Conservation (phyloP, 2,888 invertebrate genomes). For the Chaetoderma sp. region DNA sequence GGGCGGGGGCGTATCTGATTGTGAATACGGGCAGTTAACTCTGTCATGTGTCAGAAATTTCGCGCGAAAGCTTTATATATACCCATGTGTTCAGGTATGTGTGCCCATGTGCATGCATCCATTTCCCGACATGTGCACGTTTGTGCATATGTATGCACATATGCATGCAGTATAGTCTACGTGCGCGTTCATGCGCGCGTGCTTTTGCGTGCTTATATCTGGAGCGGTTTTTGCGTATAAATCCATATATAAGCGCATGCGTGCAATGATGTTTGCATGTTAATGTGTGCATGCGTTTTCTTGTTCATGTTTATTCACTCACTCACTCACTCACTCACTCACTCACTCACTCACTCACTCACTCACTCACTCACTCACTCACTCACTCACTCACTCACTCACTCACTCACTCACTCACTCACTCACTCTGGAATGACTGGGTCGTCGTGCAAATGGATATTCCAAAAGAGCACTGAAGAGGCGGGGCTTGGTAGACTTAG, state of each 20-base stretch:
- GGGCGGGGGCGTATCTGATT: slow-evolving; percentile 47
- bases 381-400: not conserved
- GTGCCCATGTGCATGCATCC: not conserved
- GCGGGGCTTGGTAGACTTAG: too few relatives aligned
- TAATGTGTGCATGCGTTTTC: not conserved
- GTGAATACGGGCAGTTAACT: slow-evolving; percentile 46
- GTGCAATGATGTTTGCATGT: not conserved
- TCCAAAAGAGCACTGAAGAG: too few relatives aligned
- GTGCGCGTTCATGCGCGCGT: not conserved
- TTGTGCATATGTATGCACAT: not conserved
- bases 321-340: slow-evolving; percentile 4
- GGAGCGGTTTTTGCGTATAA: not conserved
- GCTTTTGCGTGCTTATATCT: not conserved
- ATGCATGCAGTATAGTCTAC: not conserved
- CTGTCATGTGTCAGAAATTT: too few relatives aligned
- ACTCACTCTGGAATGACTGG: too few relatives aligned
- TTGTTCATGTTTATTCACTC: not conserved
- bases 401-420: too few relatives aligned
- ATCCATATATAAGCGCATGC: not conserved
- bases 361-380: slow-evolving; percentile 7
- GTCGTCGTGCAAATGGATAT: too few relatives aligned
- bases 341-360: slow-evolving; percentile 14
- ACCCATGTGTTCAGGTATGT: not conserved
- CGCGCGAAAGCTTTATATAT: too few relatives aligned
- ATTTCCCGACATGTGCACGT: not conserved